These are phyloP conservation scores for Delia radicum DNA, from an alignment of 1,140 invertebrate species.

Conservation along the genomic window DNA sequence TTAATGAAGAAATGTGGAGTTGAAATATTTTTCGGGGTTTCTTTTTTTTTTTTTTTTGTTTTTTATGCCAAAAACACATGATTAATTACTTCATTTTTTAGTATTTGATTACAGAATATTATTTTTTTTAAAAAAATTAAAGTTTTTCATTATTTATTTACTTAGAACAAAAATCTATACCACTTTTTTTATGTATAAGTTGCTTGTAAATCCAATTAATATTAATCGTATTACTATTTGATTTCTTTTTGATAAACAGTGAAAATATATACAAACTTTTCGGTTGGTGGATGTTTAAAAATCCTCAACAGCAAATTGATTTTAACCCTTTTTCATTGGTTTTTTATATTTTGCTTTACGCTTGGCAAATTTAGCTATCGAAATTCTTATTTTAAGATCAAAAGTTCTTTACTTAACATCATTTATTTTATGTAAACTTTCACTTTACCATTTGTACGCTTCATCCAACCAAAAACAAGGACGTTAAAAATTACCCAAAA, in stretches of 20 bases:
- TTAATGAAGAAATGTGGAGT: conserved; percentile 2
- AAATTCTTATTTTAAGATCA: conserved; percentile 5
- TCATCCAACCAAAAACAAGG: conserved; percentile 1
- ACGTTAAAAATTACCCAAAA: background rate
- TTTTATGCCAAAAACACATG: background rate
- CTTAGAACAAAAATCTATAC: no score
- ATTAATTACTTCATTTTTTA: background rate
- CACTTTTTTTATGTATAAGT: background rate
- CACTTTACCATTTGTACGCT: conserved; percentile 1
- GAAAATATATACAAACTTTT: background rate
- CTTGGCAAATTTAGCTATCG: background rate
- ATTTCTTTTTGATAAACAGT: conserved; percentile 5
- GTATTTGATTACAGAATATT: background rate
- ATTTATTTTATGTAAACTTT: conserved; percentile 20
- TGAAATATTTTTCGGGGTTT: background rate
- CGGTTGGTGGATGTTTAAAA: background rate
- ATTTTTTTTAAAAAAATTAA: background rate
- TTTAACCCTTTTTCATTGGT: background rate
- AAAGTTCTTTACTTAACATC: conserved; percentile 16
- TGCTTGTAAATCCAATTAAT: conserved; percentile 13
- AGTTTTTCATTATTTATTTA: background rate
- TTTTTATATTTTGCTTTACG: background rate
- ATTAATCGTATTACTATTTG: conserved; percentile 16
- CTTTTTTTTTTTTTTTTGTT: background rate
- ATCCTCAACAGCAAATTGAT: background rate